Conservation (phyloP, 37 sponge, comb jelly and placozoan genomes). For the Haliclona indistincta region DNA sequence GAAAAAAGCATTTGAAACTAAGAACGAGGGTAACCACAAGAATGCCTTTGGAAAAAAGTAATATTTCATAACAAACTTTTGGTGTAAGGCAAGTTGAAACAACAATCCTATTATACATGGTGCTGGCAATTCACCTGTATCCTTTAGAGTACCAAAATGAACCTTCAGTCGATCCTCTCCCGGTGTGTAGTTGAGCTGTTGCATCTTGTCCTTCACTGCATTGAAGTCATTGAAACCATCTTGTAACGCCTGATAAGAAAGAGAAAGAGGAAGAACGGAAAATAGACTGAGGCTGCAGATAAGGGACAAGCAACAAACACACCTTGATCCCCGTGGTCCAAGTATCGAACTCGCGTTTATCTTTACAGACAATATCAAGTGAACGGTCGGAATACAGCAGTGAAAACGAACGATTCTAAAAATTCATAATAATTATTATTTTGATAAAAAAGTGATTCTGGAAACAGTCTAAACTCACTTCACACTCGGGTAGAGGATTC, state of each 20-base stretch:
- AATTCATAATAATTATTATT: not conserved
- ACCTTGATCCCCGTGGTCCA: conserved; percentile 82
- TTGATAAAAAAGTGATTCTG: not conserved
- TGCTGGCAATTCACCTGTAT: not conserved
- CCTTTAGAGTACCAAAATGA: conserved; percentile 47
- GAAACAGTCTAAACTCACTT: conserved; percentile 35
- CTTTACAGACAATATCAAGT: conserved; percentile 86
- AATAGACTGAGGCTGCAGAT: not conserved
- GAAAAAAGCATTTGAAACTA: too few relatives aligned
- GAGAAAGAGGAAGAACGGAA: not conserved
- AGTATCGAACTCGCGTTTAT: conserved; percentile 72
- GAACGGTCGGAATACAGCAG: conserved; percentile 71
- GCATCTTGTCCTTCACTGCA: conserved; percentile 35
- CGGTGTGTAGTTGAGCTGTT: not conserved
- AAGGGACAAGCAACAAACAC: not conserved
- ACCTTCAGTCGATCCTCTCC: conserved; percentile 41
- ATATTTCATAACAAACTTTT: too few relatives aligned
- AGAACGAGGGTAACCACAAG: too few relatives aligned
- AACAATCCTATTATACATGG: too few relatives aligned
- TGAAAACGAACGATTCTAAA: conserved; percentile 77
- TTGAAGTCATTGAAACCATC: conserved; percentile 59
- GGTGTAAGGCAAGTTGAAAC: too few relatives aligned
- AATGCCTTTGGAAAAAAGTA: too few relatives aligned
- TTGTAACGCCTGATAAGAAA: conserved; percentile 57
- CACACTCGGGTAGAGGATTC: conserved; percentile 80